These are phyloP conservation scores for Napeogenes inachia DNA, from an alignment of 2,888 invertebrate genomes.

Conservation along the genomic window DNA sequence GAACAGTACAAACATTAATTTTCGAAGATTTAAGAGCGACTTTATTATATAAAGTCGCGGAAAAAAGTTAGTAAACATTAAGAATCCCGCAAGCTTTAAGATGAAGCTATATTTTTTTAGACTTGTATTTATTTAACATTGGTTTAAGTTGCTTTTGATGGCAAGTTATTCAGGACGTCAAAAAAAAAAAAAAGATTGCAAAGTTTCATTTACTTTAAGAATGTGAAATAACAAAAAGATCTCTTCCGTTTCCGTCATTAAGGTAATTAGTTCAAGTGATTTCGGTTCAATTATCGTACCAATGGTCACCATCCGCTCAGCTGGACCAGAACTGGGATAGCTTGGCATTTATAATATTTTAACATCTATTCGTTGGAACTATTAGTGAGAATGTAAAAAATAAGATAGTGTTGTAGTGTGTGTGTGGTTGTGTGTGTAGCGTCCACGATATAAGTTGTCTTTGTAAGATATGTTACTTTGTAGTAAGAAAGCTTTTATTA, in stretches of 20 bases:
- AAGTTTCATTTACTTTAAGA: constrained; percentile 29
- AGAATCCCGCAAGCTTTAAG: too few relatives aligned
- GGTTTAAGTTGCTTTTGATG: not conserved
- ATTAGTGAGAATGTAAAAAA: too few relatives aligned
- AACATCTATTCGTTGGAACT: too few relatives aligned
- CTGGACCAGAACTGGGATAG: constrained; percentile 12
- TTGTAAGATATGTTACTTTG: too few relatives aligned
- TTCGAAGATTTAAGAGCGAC: too few relatives aligned
- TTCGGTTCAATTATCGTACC: constrained; percentile 65
- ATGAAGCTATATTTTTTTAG: not conserved
- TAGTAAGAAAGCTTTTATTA: not conserved
- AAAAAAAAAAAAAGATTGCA: constrained; percentile 12
- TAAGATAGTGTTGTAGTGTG: too few relatives aligned
- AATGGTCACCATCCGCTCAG: constrained; percentile 53
- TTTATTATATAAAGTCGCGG: too few relatives aligned
- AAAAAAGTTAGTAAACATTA: too few relatives aligned
- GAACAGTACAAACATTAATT: too few relatives aligned
- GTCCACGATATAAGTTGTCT: too few relatives aligned
- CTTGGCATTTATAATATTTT: too few relatives aligned
- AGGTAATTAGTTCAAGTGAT: constrained; percentile 67
- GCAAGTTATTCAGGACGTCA: not conserved
- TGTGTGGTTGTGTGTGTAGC: too few relatives aligned
- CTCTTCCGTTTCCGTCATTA: constrained; percentile 73
- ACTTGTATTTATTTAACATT: not conserved
- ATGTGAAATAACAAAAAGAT: constrained; percentile 32